Percentiles rank a stretch among this genome's conserved stretches.
These are phyloP conservation scores for Plestiodon gilberti DNA, from an alignment of 2,113 vertebrate genomes.

Conservation along the genomic window DNA sequence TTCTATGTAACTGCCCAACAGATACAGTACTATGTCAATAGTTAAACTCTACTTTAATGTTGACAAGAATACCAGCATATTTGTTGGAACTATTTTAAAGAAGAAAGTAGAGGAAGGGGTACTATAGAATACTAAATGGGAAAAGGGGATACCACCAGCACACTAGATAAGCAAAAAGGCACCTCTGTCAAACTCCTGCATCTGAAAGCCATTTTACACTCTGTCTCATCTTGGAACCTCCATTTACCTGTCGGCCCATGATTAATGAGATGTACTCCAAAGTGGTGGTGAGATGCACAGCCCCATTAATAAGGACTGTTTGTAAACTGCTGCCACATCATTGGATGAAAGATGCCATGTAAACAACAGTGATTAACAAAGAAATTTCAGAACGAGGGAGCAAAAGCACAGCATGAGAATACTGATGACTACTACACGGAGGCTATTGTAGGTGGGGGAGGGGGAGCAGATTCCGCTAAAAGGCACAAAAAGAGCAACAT, in stretches of 20 bases:
- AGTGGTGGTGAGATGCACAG: slow-evolving; percentile 24
- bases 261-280: slow-evolving; percentile 36
- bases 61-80: neutral
- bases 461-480: neutral
- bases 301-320: slow-evolving; percentile 38
- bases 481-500: neutral
- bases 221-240: slow-evolving; percentile 2
- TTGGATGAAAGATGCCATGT: slow-evolving; percentile 37
- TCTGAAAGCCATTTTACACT: slow-evolving; percentile 28
- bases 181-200: slow-evolving; percentile 4
- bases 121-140: neutral
- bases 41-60: neutral
- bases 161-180: neutral
- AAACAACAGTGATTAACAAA: slow-evolving; percentile 32
- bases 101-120: neutral
- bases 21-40: neutral
- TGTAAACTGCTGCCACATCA: slow-evolving; percentile 34
- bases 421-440: neutral
- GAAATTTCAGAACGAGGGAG: slow-evolving; percentile 4
- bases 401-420: neutral
- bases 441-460: neutral
- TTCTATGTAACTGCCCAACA: neutral
- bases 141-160: neutral
- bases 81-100: neutral
- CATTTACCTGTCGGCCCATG: slow-evolving; percentile 32